Percentiles rank a stretch among this genome's conserved stretches.
phyloP scores from a whole-genome alignment of 2,888 invertebrate genomes.

The Ganaspis brasiliensis region DNA sequence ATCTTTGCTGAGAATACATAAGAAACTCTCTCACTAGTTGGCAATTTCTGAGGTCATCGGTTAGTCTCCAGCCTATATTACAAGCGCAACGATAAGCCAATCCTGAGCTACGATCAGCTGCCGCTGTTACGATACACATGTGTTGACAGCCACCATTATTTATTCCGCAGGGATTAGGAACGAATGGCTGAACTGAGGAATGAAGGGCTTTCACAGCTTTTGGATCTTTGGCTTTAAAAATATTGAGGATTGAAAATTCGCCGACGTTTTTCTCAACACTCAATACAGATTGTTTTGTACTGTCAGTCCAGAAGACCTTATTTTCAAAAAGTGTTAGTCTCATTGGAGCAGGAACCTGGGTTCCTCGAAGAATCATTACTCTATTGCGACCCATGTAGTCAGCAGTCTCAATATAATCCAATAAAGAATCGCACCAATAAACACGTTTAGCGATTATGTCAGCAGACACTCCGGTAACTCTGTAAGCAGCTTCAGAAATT shows the following conservation, averaged over 20 bases:
- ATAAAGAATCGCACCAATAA: slow-evolving; percentile 97
- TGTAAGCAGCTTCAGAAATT: slow-evolving; percentile 95
- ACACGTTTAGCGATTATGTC: slow-evolving; percentile 95
- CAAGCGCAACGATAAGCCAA: slow-evolving; percentile 96
- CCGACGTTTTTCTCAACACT: slow-evolving; percentile 93
- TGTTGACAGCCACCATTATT: slow-evolving; percentile 96
- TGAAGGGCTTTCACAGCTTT: slow-evolving; percentile 93
- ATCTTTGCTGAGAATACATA: slow-evolving; percentile 97
- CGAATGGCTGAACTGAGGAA: slow-evolving; percentile 87
- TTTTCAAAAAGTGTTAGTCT: slow-evolving; percentile 92
- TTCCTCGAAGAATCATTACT: slow-evolving; percentile 90
- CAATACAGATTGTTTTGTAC: slow-evolving; percentile 93
- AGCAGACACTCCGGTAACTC: slow-evolving; percentile 94
- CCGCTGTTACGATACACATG: slow-evolving; percentile 94
- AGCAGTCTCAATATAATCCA: slow-evolving; percentile 97
- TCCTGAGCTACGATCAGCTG: slow-evolving; percentile 84
- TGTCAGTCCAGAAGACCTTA: slow-evolving; percentile 94
- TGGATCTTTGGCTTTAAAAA: slow-evolving; percentile 91
- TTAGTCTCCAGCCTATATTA: slow-evolving; percentile 91
- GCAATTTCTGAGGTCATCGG: slow-evolving; percentile 89
- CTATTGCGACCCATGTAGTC: slow-evolving; percentile 94
- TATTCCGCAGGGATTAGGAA: slow-evolving; percentile 90
- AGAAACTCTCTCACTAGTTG: slow-evolving; percentile 92
- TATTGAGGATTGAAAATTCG: slow-evolving; percentile 88
- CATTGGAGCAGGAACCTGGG: slow-evolving; percentile 93